Conservation (phyloP, 2,113 vertebrate species). For the Gopherus flavomarginatus region DNA sequence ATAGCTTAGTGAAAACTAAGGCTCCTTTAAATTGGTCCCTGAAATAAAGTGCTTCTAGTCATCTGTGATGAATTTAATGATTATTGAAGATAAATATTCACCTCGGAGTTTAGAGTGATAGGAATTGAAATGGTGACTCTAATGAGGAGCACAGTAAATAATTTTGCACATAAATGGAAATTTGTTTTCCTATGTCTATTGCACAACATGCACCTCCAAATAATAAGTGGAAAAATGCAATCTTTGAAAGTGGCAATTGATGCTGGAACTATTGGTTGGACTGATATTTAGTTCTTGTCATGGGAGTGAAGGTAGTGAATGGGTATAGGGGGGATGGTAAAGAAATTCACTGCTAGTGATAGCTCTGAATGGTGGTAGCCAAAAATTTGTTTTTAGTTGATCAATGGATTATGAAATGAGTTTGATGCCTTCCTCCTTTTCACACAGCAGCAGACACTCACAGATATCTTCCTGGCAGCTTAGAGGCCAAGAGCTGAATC, state of each 20-base stretch:
- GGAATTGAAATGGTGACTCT: constrained; percentile 24
- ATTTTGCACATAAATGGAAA: neutral
- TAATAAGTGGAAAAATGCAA: neutral
- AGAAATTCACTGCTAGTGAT: neutral
- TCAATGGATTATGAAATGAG: neutral
- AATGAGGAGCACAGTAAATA: neutral
- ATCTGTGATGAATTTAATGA: constrained; percentile 64
- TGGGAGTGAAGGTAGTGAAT: neutral
- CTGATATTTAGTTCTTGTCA: neutral
- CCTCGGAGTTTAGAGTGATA: constrained; percentile 51
- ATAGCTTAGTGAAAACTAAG: constrained; percentile 27
- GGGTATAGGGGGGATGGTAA: neutral
- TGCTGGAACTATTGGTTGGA: neutral
- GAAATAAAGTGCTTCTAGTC: constrained; percentile 61
- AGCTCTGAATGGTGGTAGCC: neutral
- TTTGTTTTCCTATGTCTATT: neutral
- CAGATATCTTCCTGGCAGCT: neutral
- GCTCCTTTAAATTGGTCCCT: constrained; percentile 15
- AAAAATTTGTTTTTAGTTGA: neutral
- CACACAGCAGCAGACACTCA: neutral
- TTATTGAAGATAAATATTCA: constrained; percentile 66
- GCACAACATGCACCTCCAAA: neutral
- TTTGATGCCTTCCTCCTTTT: neutral
- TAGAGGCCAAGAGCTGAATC: neutral
- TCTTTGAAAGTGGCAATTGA: neutral